Evolutionary conservation across 2,797 vertebrate genomes (phyloP), one percentile per base, ranked within the genome.

Genomic region (Macropodus opercularis): DNA sequence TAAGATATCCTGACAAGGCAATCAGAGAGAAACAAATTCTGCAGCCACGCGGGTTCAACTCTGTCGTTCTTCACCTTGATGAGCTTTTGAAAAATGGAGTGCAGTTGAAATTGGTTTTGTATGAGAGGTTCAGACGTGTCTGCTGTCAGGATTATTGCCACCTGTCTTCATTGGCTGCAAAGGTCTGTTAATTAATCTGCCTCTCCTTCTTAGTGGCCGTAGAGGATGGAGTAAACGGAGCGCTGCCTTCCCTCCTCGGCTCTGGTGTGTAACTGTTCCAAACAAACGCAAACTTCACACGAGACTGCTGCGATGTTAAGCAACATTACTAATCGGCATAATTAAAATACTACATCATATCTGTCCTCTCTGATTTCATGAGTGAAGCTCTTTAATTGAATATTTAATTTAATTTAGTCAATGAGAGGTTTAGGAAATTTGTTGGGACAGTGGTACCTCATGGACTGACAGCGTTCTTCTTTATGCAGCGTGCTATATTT

Each of bases 351-450:
- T 69, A 79, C 75, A 75, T 86, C 79, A 73, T 68, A 55, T 58
- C 70, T 76, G 77, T 70, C 75, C 74, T 77, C 75, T 87, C 70
- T 75, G 87, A 85, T 86, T 85, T 82, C 67, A 77, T 61, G 77
- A 79, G 52, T 69, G 66, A 75, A 75, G 72, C 59, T 70, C 60
- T 75, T 72, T 89, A 83, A 92, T 90, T 88, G 73, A 78, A 89
- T 91, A 81, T 91, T 91, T 90, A 63, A 90, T 78, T 84, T 90
- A 87, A 91, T 88, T 89, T 84, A 88, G 91, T 93, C 93, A 95
- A 94, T 92, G 91, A 90, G 92, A 92, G 91, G 92, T 87, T 85
- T 69, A 58, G 83, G 85, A 92, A 92, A 92, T 93, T 92, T 92
- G 85, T 79, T 69, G 72, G 80, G 79, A 93, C 84, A 83, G 72